Conservation (phyloP, 2,797 vertebrate species). For the Phalanger gymnotis region DNA sequence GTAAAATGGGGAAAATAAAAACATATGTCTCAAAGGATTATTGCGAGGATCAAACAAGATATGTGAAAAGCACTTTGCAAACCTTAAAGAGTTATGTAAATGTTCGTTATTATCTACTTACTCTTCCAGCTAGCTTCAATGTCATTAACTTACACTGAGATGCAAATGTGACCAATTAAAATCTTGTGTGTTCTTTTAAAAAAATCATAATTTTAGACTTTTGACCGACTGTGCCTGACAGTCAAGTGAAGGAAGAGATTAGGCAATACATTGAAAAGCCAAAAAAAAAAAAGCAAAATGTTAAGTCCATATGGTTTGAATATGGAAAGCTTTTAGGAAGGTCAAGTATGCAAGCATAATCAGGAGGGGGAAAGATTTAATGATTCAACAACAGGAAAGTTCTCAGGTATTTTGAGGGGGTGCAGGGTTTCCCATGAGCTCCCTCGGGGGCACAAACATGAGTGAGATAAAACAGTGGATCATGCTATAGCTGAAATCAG, state of each 20-base stretch:
- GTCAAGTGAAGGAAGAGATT: neutral
- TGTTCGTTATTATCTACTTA: neutral
- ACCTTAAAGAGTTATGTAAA: neutral
- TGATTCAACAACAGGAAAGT: neutral
- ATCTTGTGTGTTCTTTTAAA: too few species aligned
- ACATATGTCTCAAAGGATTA: neutral
- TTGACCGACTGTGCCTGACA: neutral
- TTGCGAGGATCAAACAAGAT: neutral
- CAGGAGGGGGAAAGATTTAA: neutral
- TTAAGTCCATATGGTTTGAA: too few species aligned
- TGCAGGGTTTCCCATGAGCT: neutral
- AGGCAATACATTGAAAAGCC: too few species aligned
- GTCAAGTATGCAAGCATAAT: neutral
- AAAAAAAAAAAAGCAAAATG: too few species aligned
- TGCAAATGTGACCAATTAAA: too few species aligned
- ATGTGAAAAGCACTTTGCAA: neutral
- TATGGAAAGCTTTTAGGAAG: too few species aligned
- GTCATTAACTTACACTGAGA: neutral
- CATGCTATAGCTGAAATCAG: neutral
- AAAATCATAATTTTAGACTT: neutral
- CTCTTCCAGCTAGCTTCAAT: neutral
- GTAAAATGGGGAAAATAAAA: neutral
- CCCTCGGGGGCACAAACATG: neutral
- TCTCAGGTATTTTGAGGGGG: too few species aligned
- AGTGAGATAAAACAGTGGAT: neutral